phyloP scores from a whole-genome alignment of 2,888 invertebrate species.

The Saturnia pavonia region DNA sequence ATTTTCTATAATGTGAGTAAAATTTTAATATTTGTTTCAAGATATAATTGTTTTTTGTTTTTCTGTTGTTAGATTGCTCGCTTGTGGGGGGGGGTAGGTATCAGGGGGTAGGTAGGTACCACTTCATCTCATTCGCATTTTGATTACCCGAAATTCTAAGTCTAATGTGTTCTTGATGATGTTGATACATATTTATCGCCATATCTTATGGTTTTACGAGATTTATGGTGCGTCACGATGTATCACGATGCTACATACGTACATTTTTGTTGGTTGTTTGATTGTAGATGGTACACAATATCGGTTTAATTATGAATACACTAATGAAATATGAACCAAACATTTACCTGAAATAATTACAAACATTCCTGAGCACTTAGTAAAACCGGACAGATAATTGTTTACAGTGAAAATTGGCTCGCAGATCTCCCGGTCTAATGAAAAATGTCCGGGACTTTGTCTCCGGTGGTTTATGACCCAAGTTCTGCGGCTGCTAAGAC shows the following conservation, averaged over 20 bases:
- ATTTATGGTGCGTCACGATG: too few species aligned
- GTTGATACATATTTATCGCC: neutral
- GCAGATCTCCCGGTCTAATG: slow-evolving; percentile 61
- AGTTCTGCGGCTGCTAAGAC: slow-evolving; percentile 60
- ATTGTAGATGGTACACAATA: neutral
- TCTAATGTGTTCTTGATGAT: neutral
- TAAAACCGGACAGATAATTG: slow-evolving; percentile 67
- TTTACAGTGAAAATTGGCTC: slow-evolving; percentile 60
- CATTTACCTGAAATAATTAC: neutral
- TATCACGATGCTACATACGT: neutral
- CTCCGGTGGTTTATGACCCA: slow-evolving; percentile 69
- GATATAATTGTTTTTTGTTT: neutral
- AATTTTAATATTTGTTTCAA: neutral
- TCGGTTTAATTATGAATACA: neutral
- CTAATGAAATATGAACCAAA: neutral
- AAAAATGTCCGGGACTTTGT: slow-evolving; percentile 74
- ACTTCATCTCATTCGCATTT: neutral
- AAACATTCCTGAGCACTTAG: slow-evolving; percentile 42
- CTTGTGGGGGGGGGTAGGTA: too few species aligned
- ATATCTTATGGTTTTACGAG: neutral
- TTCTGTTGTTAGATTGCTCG: neutral
- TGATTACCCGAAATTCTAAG: neutral
- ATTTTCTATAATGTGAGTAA: slow-evolving; percentile 28
- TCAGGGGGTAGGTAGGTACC: too few species aligned
- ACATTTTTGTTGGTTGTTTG: neutral